Conservation (phyloP, 1,140 invertebrate genomes). For the Nylanderia fulva region DNA sequence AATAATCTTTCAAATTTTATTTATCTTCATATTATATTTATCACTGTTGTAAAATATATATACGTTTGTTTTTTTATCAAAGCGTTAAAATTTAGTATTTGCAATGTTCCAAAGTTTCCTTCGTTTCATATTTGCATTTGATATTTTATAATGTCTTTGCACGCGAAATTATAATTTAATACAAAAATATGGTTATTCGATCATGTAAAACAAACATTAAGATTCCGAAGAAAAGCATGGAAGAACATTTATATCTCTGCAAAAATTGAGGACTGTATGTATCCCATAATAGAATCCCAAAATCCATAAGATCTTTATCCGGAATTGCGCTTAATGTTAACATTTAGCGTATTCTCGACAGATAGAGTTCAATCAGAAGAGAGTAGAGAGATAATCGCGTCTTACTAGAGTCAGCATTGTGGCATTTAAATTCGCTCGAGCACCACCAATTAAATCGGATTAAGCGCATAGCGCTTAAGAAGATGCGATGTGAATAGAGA, state of each 20-base stretch:
- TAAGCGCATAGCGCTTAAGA: slow-evolving; percentile 14
- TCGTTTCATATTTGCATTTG: neutral
- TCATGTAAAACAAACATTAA: neutral
- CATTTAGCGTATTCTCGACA: slow-evolving; percentile 34
- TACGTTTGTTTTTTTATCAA: neutral
- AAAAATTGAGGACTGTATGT: neutral
- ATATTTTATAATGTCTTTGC: neutral
- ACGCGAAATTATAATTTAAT: neutral
- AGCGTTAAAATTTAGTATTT: neutral
- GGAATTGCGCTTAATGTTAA: slow-evolving; percentile 34
- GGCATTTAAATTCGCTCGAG: slow-evolving; percentile 21
- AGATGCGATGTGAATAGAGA: neutral
- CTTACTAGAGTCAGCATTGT: neutral
- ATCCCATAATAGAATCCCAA: neutral
- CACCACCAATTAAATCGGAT: slow-evolving; percentile 43
- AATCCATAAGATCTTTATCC: slow-evolving; percentile 16
- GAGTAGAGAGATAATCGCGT: neutral
- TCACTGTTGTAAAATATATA: neutral
- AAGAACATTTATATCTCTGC: neutral
- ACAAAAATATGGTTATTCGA: neutral
- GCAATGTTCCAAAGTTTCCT: neutral
- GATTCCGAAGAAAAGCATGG: neutral
- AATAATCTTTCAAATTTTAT: too few species aligned
- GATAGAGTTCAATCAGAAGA: slow-evolving; percentile 9
- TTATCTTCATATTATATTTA: too few species aligned